Conservation (phyloP, 2,888 invertebrate species). For the Agonopterix subpropinquella region DNA sequence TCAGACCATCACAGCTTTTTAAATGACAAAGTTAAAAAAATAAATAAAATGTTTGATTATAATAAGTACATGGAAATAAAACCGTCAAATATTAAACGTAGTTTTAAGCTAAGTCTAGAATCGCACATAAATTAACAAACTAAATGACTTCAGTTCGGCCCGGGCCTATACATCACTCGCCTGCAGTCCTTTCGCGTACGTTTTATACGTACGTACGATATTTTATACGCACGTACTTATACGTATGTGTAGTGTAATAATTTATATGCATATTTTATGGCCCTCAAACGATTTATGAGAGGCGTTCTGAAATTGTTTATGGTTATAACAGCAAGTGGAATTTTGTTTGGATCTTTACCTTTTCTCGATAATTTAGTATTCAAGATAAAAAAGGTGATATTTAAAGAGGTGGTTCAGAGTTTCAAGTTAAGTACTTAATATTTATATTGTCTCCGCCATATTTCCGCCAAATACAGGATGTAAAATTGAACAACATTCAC, state of each 20-base stretch:
- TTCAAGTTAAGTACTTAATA: too few relatives aligned
- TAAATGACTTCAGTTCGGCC: constrained; percentile 26
- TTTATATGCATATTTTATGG: constrained; percentile 52
- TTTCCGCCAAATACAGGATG: too few relatives aligned
- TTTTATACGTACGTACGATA: background rate
- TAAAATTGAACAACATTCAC: too few relatives aligned
- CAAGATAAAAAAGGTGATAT: too few relatives aligned
- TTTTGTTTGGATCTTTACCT: background rate
- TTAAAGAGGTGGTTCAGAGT: too few relatives aligned
- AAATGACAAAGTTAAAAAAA: too few relatives aligned
- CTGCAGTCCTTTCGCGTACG: constrained; percentile 12
- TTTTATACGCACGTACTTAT: constrained; percentile 2
- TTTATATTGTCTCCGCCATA: too few relatives aligned
- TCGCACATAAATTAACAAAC: constrained; percentile 28
- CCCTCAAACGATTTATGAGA: constrained; percentile 26
- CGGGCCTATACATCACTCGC: constrained; percentile 31
- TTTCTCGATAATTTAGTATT: too few relatives aligned
- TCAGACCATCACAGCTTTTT: too few relatives aligned
- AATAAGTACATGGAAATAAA: too few relatives aligned
- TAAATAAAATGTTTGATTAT: too few relatives aligned
- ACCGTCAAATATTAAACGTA: too few relatives aligned
- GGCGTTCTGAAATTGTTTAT: constrained; percentile 21
- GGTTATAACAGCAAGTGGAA: constrained; percentile 2
- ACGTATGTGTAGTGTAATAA: constrained; percentile 30
- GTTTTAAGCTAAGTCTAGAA: background rate